phyloP scores from a whole-genome alignment of 2,888 invertebrate species.

The Neocrepidodera transversa region DNA sequence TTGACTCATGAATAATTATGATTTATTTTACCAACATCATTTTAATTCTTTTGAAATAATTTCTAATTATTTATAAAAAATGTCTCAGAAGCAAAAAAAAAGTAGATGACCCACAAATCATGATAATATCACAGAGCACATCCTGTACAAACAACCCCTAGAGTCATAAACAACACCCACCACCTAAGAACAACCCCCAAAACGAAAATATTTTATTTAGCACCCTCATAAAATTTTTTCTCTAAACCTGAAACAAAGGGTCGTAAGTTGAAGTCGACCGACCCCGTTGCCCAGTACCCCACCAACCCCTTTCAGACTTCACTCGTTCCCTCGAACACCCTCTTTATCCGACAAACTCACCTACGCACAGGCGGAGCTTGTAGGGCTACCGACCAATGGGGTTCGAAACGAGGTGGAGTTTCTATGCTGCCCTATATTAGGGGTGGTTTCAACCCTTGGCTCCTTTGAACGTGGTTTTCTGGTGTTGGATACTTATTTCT shows the following conservation, averaged over 20 bases:
- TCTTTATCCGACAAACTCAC: constrained; percentile 24
- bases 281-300: constrained; percentile 35
- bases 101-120: constrained; percentile 11
- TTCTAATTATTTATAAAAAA: too few species aligned
- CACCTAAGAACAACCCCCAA: constrained; percentile 24
- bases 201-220: constrained; percentile 32
- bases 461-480: constrained; percentile 30
- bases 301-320: constrained; percentile 21
- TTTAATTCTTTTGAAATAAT: too few species aligned
- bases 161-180: constrained; percentile 25
- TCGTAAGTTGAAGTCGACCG: constrained; percentile 34
- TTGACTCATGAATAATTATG: too few species aligned
- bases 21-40: too few species aligned
- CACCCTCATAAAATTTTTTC: constrained; percentile 34
- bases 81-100: neutral
- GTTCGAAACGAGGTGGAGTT: constrained; percentile 20
- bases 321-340: constrained; percentile 9
- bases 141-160: constrained; percentile 14
- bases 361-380: constrained; percentile 49
- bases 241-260: constrained; percentile 36
- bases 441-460: constrained; percentile 30
- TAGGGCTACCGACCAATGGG: constrained; percentile 22
- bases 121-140: neutral
- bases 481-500: constrained; percentile 34
- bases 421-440: constrained; percentile 25